These are phyloP conservation scores for Eueides isabella DNA, from an alignment of 1,140 invertebrate species.

Conservation along the genomic window DNA sequence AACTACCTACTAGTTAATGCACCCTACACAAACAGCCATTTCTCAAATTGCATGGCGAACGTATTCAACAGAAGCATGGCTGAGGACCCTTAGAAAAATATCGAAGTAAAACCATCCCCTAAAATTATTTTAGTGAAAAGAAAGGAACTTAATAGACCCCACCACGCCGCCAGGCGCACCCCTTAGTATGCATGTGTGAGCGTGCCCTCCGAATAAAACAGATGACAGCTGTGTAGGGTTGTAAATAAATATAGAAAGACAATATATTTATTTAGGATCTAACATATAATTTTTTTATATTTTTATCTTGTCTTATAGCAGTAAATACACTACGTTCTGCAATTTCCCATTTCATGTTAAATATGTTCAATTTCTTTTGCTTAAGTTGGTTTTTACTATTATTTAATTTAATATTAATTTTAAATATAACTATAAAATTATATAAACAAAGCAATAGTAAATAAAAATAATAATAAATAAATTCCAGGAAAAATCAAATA, in stretches of 20 bases:
- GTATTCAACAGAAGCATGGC: constrained; percentile 69
- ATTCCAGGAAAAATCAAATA: too few species aligned
- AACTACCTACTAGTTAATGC: constrained; percentile 62
- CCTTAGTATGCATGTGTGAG: constrained; percentile 52
- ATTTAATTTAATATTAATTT: too few species aligned
- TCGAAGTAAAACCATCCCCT: constrained; percentile 79
- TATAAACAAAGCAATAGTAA: too few species aligned
- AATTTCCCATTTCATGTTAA: too few species aligned
- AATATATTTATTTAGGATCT: not conserved
- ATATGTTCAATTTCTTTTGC: too few species aligned
- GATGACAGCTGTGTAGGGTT: constrained; percentile 61
- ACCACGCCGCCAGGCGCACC: constrained; percentile 71
- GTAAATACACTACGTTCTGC: too few species aligned
- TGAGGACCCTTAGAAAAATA: constrained; percentile 72
- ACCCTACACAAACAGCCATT: constrained; percentile 68
- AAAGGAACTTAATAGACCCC: constrained; percentile 82
- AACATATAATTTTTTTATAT: constrained; percentile 21
- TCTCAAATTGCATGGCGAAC: constrained; percentile 73
- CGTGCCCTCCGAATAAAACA: constrained; percentile 67
- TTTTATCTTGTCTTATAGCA: constrained; percentile 25
- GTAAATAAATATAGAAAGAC: not conserved
- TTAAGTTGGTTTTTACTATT: too few species aligned
- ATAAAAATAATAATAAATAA: too few species aligned
- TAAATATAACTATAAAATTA: too few species aligned
- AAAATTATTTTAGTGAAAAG: constrained; percentile 82